A percentile compares a stretch with the other conserved stretches of the same genome.
Evolutionary conservation across 2,113 vertebrate species (phyloP).

Genomic region (Isurus oxyrinchus): DNA sequence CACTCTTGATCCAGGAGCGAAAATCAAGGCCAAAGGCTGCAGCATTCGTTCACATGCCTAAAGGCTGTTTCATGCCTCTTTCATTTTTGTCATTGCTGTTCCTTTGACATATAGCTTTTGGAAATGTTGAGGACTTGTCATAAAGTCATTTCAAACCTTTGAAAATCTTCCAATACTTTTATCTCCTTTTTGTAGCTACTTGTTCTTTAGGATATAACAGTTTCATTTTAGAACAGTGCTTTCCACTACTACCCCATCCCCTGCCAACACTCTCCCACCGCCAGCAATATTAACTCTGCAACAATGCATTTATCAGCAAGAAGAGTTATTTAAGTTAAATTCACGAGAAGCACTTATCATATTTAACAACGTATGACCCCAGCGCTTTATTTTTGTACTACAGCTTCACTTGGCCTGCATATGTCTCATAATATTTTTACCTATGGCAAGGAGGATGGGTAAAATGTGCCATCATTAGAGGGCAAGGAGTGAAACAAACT

Average conservation of each 20-base stretch:
- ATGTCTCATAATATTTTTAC: background rate
- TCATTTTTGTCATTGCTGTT: background rate
- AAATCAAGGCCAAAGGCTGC: too few relatives aligned
- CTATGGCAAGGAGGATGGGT: background rate
- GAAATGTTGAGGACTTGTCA: background rate
- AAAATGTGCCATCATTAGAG: background rate
- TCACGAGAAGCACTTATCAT: background rate
- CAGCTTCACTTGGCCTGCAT: background rate
- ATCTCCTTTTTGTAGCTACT: background rate
- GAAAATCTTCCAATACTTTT: background rate
- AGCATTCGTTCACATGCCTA: too few relatives aligned
- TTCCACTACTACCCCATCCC: background rate
- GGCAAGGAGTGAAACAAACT: background rate
- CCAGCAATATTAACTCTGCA: background rate
- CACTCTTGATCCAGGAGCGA: too few relatives aligned
- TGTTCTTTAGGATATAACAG: background rate
- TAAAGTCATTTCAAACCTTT: background rate
- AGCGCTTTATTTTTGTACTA: background rate
- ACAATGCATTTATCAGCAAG: background rate
- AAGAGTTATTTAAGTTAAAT: too few relatives aligned
- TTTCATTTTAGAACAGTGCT: background rate
- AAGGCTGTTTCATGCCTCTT: background rate
- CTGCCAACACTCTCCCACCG: background rate
- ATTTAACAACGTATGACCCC: background rate
- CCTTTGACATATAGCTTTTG: background rate